These are phyloP conservation scores for Arvicanthis niloticus DNA, from an alignment of 2,113 vertebrate species.

Conservation along the genomic window DNA sequence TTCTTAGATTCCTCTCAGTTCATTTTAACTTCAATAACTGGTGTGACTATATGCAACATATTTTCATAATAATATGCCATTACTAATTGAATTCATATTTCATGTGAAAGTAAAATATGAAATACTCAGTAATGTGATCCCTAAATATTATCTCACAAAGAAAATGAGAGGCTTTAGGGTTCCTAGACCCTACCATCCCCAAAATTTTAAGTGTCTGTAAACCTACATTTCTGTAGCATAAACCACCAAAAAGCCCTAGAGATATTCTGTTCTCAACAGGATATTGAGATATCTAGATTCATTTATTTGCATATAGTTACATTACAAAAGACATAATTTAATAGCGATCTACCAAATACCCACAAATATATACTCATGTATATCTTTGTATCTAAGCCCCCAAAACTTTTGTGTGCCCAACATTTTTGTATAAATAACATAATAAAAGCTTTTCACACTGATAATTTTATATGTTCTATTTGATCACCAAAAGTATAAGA, in stretches of 20 bases:
- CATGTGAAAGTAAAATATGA: conserved; percentile 76
- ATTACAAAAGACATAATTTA: neutral
- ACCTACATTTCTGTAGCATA: neutral
- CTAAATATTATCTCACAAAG: conserved; percentile 4
- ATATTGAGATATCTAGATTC: neutral
- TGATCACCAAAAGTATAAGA: neutral
- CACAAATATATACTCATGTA: neutral
- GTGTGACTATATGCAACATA: conserved; percentile 84
- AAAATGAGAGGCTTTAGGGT: neutral
- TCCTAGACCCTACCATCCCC: neutral
- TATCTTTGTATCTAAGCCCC: neutral
- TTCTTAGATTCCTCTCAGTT: conserved; percentile 84
- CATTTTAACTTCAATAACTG: conserved; percentile 88
- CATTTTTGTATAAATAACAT: neutral
- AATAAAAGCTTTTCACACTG: neutral
- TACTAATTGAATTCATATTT: conserved; percentile 83
- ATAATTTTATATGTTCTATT: neutral
- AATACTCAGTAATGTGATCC: conserved; percentile 76
- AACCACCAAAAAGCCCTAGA: neutral
- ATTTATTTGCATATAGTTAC: neutral
- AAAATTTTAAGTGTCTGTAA: neutral
- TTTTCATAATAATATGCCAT: conserved; percentile 84
- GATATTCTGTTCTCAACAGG: neutral
- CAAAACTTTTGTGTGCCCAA: neutral
- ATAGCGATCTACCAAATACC: neutral